Evolutionary conservation across 1,140 invertebrate species (phyloP).

Genomic region (Eriocheir sinensis): DNA sequence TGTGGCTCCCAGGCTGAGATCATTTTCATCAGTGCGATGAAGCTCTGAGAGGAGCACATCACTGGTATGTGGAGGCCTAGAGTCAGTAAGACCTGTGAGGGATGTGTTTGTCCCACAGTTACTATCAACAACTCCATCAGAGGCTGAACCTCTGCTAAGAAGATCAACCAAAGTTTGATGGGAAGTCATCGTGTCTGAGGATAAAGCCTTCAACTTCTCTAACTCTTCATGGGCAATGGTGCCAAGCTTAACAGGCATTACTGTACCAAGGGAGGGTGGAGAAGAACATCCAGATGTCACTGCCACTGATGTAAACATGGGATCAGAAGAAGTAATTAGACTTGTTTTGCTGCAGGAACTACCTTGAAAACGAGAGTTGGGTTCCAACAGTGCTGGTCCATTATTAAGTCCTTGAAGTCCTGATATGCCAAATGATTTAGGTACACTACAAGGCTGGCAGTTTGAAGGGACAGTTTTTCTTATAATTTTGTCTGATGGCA

Average conservation of each 20-base stretch:
- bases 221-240: constrained; percentile 31
- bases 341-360: constrained; percentile 52
- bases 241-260: background rate
- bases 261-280: constrained; percentile 47
- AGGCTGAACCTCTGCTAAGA: constrained; percentile 44
- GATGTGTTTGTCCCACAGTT: constrained; percentile 35
- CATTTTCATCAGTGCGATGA: constrained; percentile 73
- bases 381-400: constrained; percentile 39
- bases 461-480: constrained; percentile 37
- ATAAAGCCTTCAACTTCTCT: background rate
- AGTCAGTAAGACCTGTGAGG: constrained; percentile 54
- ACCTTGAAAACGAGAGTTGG: constrained; percentile 33
- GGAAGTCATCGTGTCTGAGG: constrained; percentile 42
- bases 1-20: constrained; percentile 65
- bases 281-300: constrained; percentile 59
- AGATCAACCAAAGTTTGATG: constrained; percentile 65
- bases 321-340: constrained; percentile 65
- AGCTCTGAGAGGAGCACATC: constrained; percentile 72
- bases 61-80: constrained; percentile 54
- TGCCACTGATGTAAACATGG: constrained; percentile 70
- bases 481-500: constrained; percentile 47
- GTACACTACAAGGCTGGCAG: constrained; percentile 28
- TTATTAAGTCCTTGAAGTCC: constrained; percentile 59
- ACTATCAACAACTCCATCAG: constrained; percentile 39
- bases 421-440: constrained; percentile 32